phyloP scores from a whole-genome alignment of 2,797 vertebrate genomes.

The Melanogrammus aeglefinus region DNA sequence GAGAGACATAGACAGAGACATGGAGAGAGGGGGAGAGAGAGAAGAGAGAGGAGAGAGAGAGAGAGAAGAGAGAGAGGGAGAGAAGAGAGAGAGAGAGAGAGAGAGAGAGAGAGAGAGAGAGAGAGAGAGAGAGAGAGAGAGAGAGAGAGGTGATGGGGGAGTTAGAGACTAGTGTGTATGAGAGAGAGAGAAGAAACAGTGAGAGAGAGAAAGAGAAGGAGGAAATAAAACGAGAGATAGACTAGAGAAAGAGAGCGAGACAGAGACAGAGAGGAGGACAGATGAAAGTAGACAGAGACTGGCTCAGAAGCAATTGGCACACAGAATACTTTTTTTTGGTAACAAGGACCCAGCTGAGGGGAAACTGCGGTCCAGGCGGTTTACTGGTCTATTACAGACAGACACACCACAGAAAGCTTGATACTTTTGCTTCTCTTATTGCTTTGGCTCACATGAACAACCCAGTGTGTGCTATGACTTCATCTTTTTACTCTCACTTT shows the following conservation, averaged over 20 bases:
- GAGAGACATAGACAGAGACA: neutral
- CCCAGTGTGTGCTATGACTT: too few species aligned
- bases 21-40: too few species aligned
- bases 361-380: neutral
- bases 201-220: slow-evolving; percentile 14
- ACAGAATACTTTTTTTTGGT: slow-evolving; percentile 56
- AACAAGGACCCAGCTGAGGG: slow-evolving; percentile 41
- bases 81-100: slow-evolving; percentile 38
- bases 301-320: slow-evolving; percentile 73
- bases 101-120: slow-evolving; percentile 28
- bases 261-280: slow-evolving; percentile 13
- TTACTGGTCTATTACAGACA: slow-evolving; percentile 27
- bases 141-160: neutral
- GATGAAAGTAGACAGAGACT: slow-evolving; percentile 45
- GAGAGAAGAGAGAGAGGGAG: too few species aligned
- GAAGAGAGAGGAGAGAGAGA: too few species aligned
- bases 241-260: neutral
- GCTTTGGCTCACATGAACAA: too few species aligned
- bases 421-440: too few species aligned
- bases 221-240: slow-evolving; percentile 21
- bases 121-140: slow-evolving; percentile 43
- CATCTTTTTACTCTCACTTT: too few species aligned
- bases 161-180: slow-evolving; percentile 25
- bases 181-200: slow-evolving; percentile 40
- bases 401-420: slow-evolving; percentile 45